Evolutionary conservation across 2,113 vertebrate genomes (phyloP).

Genomic region (Orientallactaga bullata): DNA sequence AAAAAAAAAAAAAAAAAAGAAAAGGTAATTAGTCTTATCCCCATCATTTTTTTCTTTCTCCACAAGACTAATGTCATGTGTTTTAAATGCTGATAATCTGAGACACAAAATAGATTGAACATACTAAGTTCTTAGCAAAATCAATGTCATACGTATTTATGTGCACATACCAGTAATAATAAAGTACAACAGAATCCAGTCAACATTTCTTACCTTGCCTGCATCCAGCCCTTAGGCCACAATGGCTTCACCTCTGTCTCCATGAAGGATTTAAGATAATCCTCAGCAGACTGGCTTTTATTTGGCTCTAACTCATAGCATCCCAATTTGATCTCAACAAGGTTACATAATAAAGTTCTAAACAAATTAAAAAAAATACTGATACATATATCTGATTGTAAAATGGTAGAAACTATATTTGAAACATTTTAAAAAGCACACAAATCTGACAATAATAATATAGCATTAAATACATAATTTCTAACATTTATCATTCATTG

Average conservation of each 20-base stretch:
- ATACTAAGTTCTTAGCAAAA: conserved; percentile 55
- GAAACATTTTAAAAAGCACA: conserved; percentile 61
- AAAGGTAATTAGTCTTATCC: neutral
- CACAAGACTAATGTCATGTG: neutral
- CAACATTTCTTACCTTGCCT: conserved; percentile 91
- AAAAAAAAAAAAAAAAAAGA: no score
- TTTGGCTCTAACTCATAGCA: conserved; percentile 98
- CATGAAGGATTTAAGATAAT: conserved; percentile 99
- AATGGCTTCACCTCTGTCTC: conserved; percentile 98
- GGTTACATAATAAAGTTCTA: conserved; percentile 95
- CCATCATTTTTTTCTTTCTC: neutral
- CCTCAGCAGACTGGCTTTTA: conserved; percentile 95
- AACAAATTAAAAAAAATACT: conserved; percentile 69
- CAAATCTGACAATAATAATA: conserved; percentile 60
- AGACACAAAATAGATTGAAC: neutral
- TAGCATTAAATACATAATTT: conserved; percentile 28
- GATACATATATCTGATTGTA: conserved; percentile 49
- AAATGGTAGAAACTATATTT: conserved; percentile 62
- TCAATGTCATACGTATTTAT: neutral
- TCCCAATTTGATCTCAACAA: conserved; percentile 97
- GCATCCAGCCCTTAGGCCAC: conserved; percentile 99
- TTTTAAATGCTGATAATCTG: neutral
- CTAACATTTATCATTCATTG: conserved; percentile 27
- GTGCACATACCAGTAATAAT: neutral
- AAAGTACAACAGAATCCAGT: conserved; percentile 52